These are phyloP conservation scores for Onchidella celtica DNA, from an alignment of 2,888 invertebrate species.

Conservation along the genomic window DNA sequence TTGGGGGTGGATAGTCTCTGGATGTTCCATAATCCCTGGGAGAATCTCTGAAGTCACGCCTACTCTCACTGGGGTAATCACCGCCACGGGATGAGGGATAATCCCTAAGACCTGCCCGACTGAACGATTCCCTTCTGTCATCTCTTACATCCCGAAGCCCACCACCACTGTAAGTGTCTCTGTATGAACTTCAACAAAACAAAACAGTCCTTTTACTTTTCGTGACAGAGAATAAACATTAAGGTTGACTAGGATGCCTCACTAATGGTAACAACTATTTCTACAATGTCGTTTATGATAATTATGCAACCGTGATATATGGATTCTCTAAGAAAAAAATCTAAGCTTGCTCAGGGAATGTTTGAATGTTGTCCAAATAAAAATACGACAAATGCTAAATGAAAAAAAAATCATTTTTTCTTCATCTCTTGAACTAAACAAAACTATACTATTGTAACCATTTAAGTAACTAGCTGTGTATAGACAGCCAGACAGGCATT, in stretches of 20 bases:
- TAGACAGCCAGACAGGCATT: no score
- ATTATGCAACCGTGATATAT: no score
- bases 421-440: no score
- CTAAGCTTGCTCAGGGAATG: no score
- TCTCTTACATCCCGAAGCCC: slow-evolving; percentile 39
- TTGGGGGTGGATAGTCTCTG: slow-evolving; percentile 25
- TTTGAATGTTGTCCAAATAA: no score
- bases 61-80: slow-evolving; percentile 30
- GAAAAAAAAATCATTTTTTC: no score
- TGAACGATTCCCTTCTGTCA: slow-evolving; percentile 30
- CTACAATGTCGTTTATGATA: no score
- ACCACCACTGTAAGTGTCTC: slow-evolving; percentile 21
- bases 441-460: no score
- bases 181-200: slow-evolving; percentile 18
- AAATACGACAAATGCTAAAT: no score
- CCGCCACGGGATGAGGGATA: slow-evolving; percentile 16
- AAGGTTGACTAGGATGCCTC: background rate
- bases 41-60: slow-evolving; percentile 33
- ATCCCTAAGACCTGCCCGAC: slow-evolving; percentile 25
- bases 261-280: background rate
- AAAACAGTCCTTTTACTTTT: background rate
- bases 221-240: background rate
- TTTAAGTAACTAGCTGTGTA: no score
- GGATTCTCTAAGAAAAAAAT: no score
- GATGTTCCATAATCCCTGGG: slow-evolving; percentile 29